Evolutionary conservation across 2,888 invertebrate species (phyloP).

Genomic region (Sphaeridia pumilis): DNA sequence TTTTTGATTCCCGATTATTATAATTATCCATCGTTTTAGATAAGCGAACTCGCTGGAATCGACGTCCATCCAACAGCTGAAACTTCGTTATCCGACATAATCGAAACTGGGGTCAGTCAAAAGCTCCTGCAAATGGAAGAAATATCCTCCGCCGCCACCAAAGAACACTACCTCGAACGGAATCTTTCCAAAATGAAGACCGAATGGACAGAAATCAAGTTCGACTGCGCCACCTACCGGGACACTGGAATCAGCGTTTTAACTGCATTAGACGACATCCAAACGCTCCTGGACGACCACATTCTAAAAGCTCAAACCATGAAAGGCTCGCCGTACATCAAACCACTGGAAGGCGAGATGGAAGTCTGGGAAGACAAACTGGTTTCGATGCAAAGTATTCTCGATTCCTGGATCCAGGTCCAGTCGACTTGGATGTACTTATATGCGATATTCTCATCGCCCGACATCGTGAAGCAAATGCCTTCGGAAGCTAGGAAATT

Average conservation of each 20-base stretch:
- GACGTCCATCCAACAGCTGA: slow-evolving; percentile 54
- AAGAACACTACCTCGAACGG: slow-evolving; percentile 76
- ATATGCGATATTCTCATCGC: slow-evolving; percentile 92
- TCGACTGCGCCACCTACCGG: slow-evolving; percentile 62
- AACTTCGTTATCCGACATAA: slow-evolving; percentile 70
- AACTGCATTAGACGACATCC: slow-evolving; percentile 79
- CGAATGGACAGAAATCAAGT: slow-evolving; percentile 64
- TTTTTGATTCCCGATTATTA: background rate
- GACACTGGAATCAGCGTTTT: slow-evolving; percentile 75
- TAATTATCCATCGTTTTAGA: slow-evolving; percentile 41
- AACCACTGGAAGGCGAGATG: slow-evolving; percentile 46
- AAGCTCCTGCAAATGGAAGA: slow-evolving; percentile 66
- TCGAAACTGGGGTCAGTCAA: slow-evolving; percentile 56
- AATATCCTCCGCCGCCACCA: slow-evolving; percentile 76
- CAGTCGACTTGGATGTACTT: slow-evolving; percentile 91
- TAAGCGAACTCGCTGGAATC: slow-evolving; percentile 60
- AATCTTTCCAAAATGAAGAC: slow-evolving; percentile 73
- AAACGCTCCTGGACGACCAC: slow-evolving; percentile 85
- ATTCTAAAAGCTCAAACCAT: slow-evolving; percentile 93
- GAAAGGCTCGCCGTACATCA: slow-evolving; percentile 91
- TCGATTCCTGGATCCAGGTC: slow-evolving; percentile 86
- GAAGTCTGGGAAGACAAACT: slow-evolving; percentile 76
- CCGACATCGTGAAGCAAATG: slow-evolving; percentile 97
- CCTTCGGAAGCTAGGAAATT: slow-evolving; percentile 77
- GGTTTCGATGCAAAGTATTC: slow-evolving; percentile 82